A percentile compares a stretch with the other conserved stretches of the same genome.
Evolutionary conservation across 2,888 invertebrate genomes (phyloP).

Genomic region (Agapostemon virescens): DNA sequence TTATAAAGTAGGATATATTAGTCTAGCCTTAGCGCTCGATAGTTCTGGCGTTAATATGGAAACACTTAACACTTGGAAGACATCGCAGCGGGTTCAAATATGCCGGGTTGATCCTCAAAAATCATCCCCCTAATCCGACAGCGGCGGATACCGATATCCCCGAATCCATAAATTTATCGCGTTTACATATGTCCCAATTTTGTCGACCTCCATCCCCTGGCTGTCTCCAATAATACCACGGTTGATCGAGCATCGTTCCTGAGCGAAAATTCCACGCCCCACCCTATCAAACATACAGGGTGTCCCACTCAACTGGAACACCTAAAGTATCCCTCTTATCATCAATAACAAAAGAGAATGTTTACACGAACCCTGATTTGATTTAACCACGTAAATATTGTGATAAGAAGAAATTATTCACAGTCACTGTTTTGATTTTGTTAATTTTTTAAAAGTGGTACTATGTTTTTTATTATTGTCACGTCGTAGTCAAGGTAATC

Average conservation of each 20-base stretch:
- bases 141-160: slow-evolving; percentile 8
- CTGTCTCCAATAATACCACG: slow-evolving; percentile 25
- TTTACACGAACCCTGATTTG: not conserved
- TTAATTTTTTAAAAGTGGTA: too few species aligned
- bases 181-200: slow-evolving; percentile 27
- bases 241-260: slow-evolving; percentile 20
- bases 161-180: slow-evolving; percentile 21
- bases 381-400: not conserved
- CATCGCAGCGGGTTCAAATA: not conserved
- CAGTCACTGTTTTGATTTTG: not conserved
- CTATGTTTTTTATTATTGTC: not conserved
- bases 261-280: slow-evolving; percentile 5
- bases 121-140: slow-evolving; percentile 3
- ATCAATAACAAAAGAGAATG: too few species aligned
- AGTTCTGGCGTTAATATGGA: too few species aligned
- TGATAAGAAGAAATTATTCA: not conserved
- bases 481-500: too few species aligned
- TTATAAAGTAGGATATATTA: too few species aligned
- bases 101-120: slow-evolving; percentile 1
- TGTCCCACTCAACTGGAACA: not conserved
- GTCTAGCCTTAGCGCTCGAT: too few species aligned
- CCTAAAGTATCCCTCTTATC: not conserved
- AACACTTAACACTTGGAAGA: not conserved
- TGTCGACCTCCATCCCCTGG: not conserved
- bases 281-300: not conserved